Base-by-base conservation (phyloP, 1,140 invertebrate genomes). In the Diachasmimorpha longicaudata region DNA sequence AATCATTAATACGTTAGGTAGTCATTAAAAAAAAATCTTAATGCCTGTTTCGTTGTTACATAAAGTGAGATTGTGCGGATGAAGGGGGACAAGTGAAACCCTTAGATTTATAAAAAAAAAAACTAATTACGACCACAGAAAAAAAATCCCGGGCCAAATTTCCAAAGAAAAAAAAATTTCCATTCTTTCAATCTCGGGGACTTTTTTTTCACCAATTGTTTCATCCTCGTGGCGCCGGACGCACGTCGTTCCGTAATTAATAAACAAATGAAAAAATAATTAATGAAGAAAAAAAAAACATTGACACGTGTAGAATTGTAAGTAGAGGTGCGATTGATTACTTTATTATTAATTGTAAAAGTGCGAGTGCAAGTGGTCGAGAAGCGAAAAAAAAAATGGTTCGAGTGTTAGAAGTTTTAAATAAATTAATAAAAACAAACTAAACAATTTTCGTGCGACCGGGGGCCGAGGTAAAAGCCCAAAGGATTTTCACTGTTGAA, bases 1-100 rank as follows among this genome's bases (percentile, higher is more conserved):
- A 80, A 80, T 81, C 79, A 72, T 78, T 70, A 77, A 70, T 82
- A 81, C 77, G 81, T 85, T 82, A 85, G 81, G 80, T 85, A 85
- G 76, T 78, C 73, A 71, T 77, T 52, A 55, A 77, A 77, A 52
- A 73, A 71, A 72, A 78, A 78, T 69, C 52, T 67, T 76, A 75
- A 77, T 67, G 78, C 72, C 77, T 58, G 73, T 83, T 83, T 79
- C 72, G 79, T 83, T 82, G 80, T 83, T 81, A 66, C 69, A 69
- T 55, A 75, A 72, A 73, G 63, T 68, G 36, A 68, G 68, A 72
- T 14, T 21, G 70, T 46, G 44, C 9, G 39, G 9, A 55, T 42
- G 39, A 19, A 16, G 14, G 23, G 10, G 58, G 55, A 21, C 36
- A 42, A 37, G 19, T 39, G 25, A 67, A 67, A 58, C 31, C 48